phyloP scores from a whole-genome alignment of 2,113 vertebrate genomes.

The Tetrax tetrax region DNA sequence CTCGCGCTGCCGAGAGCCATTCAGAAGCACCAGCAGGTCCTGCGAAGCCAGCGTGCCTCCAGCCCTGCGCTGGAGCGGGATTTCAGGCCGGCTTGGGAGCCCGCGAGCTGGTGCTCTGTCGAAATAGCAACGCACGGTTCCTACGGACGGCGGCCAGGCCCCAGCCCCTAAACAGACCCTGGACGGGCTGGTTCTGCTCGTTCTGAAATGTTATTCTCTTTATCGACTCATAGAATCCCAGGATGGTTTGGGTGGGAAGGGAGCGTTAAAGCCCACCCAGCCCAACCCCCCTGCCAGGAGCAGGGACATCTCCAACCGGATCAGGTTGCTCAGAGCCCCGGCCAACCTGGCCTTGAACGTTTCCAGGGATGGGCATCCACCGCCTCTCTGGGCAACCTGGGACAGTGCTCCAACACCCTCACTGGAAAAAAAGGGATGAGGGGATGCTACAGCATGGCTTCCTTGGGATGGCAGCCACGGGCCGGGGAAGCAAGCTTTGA shows the following conservation, averaged over 20 bases:
- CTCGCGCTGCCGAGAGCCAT: neutral
- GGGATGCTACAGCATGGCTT: neutral
- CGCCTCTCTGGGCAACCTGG: too few species aligned
- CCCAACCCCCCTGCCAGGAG: too few species aligned
- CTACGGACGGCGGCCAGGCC: rapidly evolving
- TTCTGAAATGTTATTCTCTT: neutral
- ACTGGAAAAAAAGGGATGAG: neutral
- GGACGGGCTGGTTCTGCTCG: neutral
- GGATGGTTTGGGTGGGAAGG: too few species aligned
- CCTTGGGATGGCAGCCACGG: neutral
- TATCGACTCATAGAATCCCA: too few species aligned
- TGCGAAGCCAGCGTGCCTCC: neutral
- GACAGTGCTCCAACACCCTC: too few species aligned
- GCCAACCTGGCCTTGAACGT: too few species aligned
- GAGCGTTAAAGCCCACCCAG: too few species aligned
- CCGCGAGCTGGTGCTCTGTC: neutral
- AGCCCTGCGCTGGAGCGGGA: neutral
- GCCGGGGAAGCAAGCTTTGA: neutral
- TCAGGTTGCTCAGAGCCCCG: too few species aligned
- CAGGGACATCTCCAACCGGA: too few species aligned
- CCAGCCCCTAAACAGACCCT: neutral
- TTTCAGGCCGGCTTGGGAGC: rapidly evolving
- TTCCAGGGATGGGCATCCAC: too few species aligned
- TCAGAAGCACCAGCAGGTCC: neutral
- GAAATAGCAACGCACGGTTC: neutral